Evolutionary conservation across 2,888 invertebrate genomes (phyloP).

Genomic region (Agonopterix arenella): DNA sequence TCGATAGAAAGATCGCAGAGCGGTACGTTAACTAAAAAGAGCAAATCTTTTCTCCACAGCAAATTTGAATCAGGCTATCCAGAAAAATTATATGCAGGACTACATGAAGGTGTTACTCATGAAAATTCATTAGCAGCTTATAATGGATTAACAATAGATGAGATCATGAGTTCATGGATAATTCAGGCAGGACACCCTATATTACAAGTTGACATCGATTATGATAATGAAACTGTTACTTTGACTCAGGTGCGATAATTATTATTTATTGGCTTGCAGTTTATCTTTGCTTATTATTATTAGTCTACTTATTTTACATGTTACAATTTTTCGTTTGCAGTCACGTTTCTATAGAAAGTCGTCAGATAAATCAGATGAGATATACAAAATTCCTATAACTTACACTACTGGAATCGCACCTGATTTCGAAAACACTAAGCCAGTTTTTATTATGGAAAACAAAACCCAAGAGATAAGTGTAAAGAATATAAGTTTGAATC

Average conservation of each 20-base stretch:
- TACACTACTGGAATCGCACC: constrained; percentile 40
- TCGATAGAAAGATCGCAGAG: no score
- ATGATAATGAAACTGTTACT: constrained; percentile 35
- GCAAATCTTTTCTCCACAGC: constrained; percentile 26
- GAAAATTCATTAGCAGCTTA: constrained; percentile 38
- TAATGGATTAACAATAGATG: constrained; percentile 30
- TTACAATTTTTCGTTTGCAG: constrained; percentile 28
- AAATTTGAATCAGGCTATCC: constrained; percentile 64
- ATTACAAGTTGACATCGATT: constrained; percentile 47
- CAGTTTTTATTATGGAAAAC: constrained; percentile 48
- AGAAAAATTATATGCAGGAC: constrained; percentile 57
- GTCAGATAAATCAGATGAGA: constrained; percentile 39
- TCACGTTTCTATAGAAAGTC: constrained; percentile 54
- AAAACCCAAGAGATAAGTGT: constrained; percentile 30
- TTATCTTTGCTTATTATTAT: no score
- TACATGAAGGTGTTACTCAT: constrained; percentile 46
- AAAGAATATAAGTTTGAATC: constrained; percentile 30
- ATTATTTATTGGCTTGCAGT: no score
- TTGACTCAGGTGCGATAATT: constrained; percentile 43
- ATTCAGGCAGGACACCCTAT: constrained; percentile 57
- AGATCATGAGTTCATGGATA: constrained; percentile 60
- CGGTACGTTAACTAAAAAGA: no score
- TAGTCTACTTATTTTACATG: no score
- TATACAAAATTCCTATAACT: constrained; percentile 63
- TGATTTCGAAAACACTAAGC: constrained; percentile 48